Conservation (phyloP, 2,113 vertebrate genomes). For the chimpanzee (Pan troglodytes) region NHGRI_mPanTro3-v2.1_pri NC_072407.2:18436001-18436500, state of each 20-base stretch:
- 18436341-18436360: neutral
- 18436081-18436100: neutral
- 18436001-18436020: neutral
- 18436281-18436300: neutral
- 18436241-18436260: neutral
- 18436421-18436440: neutral
- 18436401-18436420: neutral
- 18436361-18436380: neutral
- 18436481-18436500: neutral
- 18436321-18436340: neutral
- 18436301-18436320: neutral
- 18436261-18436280: neutral
- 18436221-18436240: neutral
- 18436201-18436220: neutral
- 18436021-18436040: neutral
- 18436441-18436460: slow-evolving; percentile 14
- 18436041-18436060: neutral
- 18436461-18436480: neutral
- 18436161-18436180: neutral
- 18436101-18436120: neutral
- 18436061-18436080: neutral
- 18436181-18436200: neutral
- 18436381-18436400: neutral
- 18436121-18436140: neutral
- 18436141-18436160: neutral